phyloP scores from a whole-genome alignment of 2,797 vertebrate species.

The Knipowitschia caucasica region DNA sequence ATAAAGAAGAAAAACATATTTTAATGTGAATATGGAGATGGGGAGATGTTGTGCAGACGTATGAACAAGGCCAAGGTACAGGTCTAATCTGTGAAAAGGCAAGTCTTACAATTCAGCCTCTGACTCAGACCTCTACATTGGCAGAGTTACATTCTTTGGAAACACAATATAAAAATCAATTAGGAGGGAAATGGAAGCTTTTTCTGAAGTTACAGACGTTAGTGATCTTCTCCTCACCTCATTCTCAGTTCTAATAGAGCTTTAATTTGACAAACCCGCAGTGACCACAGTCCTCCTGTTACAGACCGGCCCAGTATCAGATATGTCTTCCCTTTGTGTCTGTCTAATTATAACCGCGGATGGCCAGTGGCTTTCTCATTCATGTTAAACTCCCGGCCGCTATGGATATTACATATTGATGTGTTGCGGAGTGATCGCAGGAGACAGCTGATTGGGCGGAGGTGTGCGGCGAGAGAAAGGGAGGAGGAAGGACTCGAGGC shows the following conservation, averaged over 20 bases:
- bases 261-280: constrained; percentile 37
- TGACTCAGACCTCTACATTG: too few relatives aligned
- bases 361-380: constrained; percentile 33
- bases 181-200: neutral
- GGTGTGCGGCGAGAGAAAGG: neutral
- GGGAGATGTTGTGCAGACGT: too few relatives aligned
- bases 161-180: neutral
- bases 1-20: too few relatives aligned
- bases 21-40: too few relatives aligned
- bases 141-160: too few relatives aligned
- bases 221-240: constrained; percentile 1
- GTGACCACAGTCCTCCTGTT: constrained; percentile 35
- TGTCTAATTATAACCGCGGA: constrained; percentile 48
- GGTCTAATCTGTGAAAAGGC: too few relatives aligned
- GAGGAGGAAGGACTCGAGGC: neutral
- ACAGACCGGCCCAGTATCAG: constrained; percentile 43
- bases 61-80: too few relatives aligned
- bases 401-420: constrained; percentile 39
- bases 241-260: constrained; percentile 31
- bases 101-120: too few relatives aligned
- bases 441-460: constrained; percentile 29
- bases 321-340: constrained; percentile 32
- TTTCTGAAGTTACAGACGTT: neutral
- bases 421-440: constrained; percentile 32
- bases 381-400: constrained; percentile 24